These are phyloP conservation scores for Colinus virginianus DNA, from an alignment of 2,113 vertebrate genomes.

Conservation along the genomic window DNA sequence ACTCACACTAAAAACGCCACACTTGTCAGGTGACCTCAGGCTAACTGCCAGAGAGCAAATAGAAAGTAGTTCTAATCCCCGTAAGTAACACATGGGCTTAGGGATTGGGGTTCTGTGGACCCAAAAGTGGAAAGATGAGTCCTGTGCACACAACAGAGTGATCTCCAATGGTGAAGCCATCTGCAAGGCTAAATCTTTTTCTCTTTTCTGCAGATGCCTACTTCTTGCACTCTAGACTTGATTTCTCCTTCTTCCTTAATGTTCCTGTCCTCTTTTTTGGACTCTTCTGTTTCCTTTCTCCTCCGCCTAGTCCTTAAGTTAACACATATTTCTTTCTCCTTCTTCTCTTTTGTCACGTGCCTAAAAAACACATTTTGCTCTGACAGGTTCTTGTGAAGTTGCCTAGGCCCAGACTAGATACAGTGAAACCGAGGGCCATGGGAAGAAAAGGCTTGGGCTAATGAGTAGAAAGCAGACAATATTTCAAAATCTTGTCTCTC, in stretches of 20 bases:
- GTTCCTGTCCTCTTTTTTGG: background rate
- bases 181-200: background rate
- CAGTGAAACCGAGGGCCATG: background rate
- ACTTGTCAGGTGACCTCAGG: conserved; percentile 55
- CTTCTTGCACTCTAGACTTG: background rate
- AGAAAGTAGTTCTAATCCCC: background rate
- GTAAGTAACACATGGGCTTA: background rate
- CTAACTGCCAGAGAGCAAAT: conserved; percentile 15
- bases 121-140: background rate
- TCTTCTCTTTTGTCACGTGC: background rate
- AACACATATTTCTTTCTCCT: background rate
- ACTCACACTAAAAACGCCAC: conserved; percentile 46
- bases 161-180: background rate
- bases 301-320: background rate
- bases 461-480: background rate
- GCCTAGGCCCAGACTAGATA: background rate
- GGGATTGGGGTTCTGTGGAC: background rate
- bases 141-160: background rate
- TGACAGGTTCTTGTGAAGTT: background rate
- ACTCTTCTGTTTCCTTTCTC: background rate
- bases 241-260: background rate
- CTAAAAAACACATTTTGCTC: background rate
- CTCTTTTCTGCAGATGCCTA: background rate
- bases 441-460: background rate
- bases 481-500: background rate